Evolutionary conservation across 2,888 invertebrate genomes (phyloP).

Genomic region (Drosophila melanocephala): DNA sequence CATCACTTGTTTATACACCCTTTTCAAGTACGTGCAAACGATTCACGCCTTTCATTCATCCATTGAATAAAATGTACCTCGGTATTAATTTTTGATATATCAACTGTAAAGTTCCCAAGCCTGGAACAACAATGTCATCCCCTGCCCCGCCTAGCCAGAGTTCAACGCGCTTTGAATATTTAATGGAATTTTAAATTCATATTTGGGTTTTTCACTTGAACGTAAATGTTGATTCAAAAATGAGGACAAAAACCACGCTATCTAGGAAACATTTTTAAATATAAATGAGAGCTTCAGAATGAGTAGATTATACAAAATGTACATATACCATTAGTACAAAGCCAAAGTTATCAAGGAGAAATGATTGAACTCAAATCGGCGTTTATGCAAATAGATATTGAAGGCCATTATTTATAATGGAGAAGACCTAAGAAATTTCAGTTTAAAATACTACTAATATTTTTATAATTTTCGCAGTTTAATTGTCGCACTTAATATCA

Average conservation of each 20-base stretch:
- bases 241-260: constrained; percentile 13
- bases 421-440: accelerated
- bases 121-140: background rate
- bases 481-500: background rate
- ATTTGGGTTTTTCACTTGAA: constrained; percentile 32
- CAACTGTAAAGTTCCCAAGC: constrained; percentile 74
- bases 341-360: background rate
- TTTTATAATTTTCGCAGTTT: background rate
- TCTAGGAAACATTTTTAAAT: constrained; percentile 19
- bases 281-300: background rate
- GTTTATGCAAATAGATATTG: background rate
- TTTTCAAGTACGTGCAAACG: constrained; percentile 46
- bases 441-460: background rate
- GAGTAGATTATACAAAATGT: background rate
- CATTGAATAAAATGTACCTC: constrained; percentile 18
- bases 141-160: constrained; percentile 1
- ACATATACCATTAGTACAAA: background rate
- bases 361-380: background rate
- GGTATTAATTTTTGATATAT: constrained; percentile 61
- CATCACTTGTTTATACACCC: background rate
- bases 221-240: constrained; percentile 47
- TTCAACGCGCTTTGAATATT: constrained; percentile 39
- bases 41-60: constrained; percentile 20
- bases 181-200: constrained; percentile 56
- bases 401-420: too few species aligned